Evolutionary conservation across 2,113 vertebrate genomes (phyloP), one percentile per base, ranked within the genome.

Genomic region (Tor tambroides): DNA sequence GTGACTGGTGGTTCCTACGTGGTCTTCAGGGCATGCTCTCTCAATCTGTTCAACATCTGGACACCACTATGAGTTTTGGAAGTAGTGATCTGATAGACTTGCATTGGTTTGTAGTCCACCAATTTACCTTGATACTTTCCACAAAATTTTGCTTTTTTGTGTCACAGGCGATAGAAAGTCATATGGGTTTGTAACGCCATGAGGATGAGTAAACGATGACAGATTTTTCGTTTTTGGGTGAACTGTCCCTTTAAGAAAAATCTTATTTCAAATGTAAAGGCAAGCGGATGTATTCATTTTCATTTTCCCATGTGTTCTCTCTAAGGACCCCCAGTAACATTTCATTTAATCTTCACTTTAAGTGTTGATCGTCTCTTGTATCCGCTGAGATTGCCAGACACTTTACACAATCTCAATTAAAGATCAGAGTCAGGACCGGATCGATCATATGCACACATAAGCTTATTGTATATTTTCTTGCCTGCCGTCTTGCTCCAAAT

Each of bases 31-130:
- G 41, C 72, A 46, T 17, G 14, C 23, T n/a, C 38, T 75, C 41
- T 75, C 38, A 75, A 75, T 75, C 41, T 75, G 72, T 46, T 46
- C 72, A 75, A 75, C 41, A 75, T 75, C 72, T 75, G 72, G n/a
- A 46, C 41, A 46, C 23, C 41, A 26, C 5, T 75, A 75, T 43
- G 72, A 26, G 38, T 75, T 75, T 74, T 75, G 21, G 38, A 43
- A 71, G 21, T 72, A 23, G 2, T 41, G 6, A 21, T n/a, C 4
- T 72, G 69, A 38, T 41, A 41, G 35, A 72, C 21, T 21, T 71
- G 3, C 19, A 35, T 23, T 71, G 69, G 32, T 35, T 35, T 71
- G 4, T 21, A 5, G 10, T 71, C 69, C 19, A 72, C 38, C 21
- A 12, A 35, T 41, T 61, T 19, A 61, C 3, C 56, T 61, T 61